Evolutionary conservation across 2,113 vertebrate species (phyloP), one percentile per base, ranked within the genome.

Genomic region (Lonchura striata): DNA sequence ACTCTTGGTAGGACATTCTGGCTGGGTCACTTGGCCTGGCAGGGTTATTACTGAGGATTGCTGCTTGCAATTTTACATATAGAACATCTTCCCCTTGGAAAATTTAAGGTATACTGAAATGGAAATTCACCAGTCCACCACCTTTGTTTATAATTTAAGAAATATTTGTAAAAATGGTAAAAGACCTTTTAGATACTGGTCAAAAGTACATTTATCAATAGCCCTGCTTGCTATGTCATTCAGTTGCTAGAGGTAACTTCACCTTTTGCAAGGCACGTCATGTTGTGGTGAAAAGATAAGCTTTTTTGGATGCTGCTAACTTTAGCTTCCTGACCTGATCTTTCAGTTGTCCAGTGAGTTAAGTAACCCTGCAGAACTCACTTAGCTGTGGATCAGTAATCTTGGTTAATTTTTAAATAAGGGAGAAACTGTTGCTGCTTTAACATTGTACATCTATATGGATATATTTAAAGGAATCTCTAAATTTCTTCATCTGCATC

Each of bases 381-480:
- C 30, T 19, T 21, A 14, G 2, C 8, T 79, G 15, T 37, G 16
- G 22, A 63, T 35, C 39, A 35, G 9, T 9, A 33, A 50, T 8
- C 15, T 69, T 63, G 15, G 15, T 13, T 53, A 20, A 30, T 78
- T 85, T 78, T 78, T 79, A 79, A 28, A 7, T 74, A n/a, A 77
- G 12, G 20, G 15, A 78, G 27, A 52, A 83, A 52, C 7, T 19
- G 14, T 21, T 24, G 41, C 18, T 0, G 0, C 14, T 77, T 49
- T 52, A 33, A 25, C 2, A 19, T 18, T 28, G 3, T 59, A 21
- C 6, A 11, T 28, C 13, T 53, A 35, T 70, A 37, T n/a, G 1
- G 7, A 57, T 35, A 16, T 52, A 52, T 56, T 54, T 59, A 82
- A 86, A 71, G 61, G 16, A 47, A 59, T 78, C 9, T 54, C 30